phyloP scores from a whole-genome alignment of 2,888 invertebrate genomes.

The Mythimna lalbum region DNA sequence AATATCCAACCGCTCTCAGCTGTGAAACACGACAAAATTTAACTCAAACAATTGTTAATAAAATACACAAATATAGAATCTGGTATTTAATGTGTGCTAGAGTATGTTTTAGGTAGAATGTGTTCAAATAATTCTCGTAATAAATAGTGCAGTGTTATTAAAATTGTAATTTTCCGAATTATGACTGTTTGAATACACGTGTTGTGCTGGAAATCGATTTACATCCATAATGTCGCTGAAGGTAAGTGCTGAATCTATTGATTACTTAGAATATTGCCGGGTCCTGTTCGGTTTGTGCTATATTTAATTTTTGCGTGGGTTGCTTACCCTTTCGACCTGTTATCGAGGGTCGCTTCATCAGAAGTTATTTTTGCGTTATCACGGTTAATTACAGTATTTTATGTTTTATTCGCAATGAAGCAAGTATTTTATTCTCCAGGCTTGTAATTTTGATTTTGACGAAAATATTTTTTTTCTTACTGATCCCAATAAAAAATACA shows the following conservation, averaged over 20 bases:
- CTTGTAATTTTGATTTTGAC: background rate
- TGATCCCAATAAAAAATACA: background rate
- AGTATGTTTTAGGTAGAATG: constrained; percentile 34
- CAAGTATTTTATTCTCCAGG: background rate
- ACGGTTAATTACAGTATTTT: background rate
- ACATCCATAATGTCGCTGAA: constrained; percentile 81
- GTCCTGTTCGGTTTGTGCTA: constrained; percentile 18
- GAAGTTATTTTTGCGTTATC: constrained; percentile 13
- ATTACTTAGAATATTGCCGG: constrained; percentile 40
- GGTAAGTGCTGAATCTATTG: constrained; percentile 73
- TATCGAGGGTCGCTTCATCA: constrained; percentile 35
- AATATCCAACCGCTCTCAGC: constrained; percentile 43
- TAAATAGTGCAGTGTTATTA: constrained; percentile 61
- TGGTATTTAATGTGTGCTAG: constrained; percentile 39
- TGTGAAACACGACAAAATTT: constrained; percentile 46
- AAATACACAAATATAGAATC: constrained; percentile 20
- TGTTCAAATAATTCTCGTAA: constrained; percentile 37
- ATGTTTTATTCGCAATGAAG: background rate
- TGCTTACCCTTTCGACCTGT: constrained; percentile 46
- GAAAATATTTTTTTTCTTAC: background rate
- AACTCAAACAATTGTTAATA: constrained; percentile 54
- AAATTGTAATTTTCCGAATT: constrained; percentile 71
- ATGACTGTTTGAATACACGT: constrained; percentile 77
- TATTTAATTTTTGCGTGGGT: constrained; percentile 64
- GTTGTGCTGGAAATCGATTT: constrained; percentile 74